These are phyloP conservation scores for Rhea americana DNA, from an alignment of 2,113 vertebrate genomes.

Conservation along the genomic window DNA sequence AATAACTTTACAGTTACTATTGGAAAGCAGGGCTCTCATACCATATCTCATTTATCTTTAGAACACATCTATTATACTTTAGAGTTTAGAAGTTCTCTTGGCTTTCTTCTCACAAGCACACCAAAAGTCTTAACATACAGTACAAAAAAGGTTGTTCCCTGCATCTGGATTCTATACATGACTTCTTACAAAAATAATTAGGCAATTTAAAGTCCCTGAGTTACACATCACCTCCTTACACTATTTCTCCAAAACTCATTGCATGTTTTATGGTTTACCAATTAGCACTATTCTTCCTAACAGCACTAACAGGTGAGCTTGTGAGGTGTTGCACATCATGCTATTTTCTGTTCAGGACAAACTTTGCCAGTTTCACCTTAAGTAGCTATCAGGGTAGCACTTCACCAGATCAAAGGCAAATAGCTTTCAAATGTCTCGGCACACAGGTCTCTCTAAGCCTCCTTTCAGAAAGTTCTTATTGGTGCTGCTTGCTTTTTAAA, in stretches of 20 bases:
- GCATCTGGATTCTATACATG: neutral
- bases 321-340: neutral
- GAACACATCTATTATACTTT: neutral
- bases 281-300: neutral
- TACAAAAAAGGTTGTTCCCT: neutral
- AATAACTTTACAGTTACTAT: neutral
- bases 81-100: neutral
- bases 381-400: neutral
- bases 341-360: neutral
- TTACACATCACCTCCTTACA: neutral
- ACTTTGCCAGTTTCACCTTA: neutral
- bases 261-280: neutral
- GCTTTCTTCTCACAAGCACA: neutral
- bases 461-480: neutral
- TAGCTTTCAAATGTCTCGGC: neutral
- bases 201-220: conserved; percentile 52
- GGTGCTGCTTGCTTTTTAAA: neutral
- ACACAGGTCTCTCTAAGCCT: neutral
- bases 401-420: neutral
- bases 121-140: neutral
- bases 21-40: neutral
- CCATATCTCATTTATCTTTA: neutral
- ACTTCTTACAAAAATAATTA: neutral
- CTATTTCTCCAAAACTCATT: neutral
- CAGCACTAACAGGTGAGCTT: neutral